These are phyloP conservation scores for Drosophila bunnanda DNA, from an alignment of 2,888 invertebrate species.

Conservation along the genomic window DNA sequence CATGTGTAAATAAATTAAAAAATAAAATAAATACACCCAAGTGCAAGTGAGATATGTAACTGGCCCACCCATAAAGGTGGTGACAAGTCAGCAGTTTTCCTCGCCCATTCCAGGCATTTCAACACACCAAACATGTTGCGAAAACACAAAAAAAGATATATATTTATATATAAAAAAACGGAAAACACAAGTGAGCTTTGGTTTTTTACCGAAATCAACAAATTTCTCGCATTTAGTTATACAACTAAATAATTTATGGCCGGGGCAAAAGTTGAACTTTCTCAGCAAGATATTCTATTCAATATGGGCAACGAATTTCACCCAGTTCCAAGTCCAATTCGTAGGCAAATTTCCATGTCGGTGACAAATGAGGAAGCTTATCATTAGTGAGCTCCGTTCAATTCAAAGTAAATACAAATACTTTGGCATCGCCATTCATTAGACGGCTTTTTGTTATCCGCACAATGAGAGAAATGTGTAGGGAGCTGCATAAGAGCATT, in stretches of 20 bases:
- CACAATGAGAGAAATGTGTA: slow-evolving; percentile 48
- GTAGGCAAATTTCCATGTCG: slow-evolving; percentile 53
- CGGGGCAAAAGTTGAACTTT: slow-evolving; percentile 58
- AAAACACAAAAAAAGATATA: slow-evolving; percentile 11
- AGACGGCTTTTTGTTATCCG: slow-evolving; percentile 54
- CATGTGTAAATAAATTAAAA: slow-evolving; percentile 32
- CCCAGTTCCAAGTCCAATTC: slow-evolving; percentile 38
- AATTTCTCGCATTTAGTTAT: slow-evolving; percentile 44
- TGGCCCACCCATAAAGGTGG: slow-evolving; percentile 41
- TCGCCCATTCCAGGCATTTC: slow-evolving; percentile 23
- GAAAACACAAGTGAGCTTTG: slow-evolving; percentile 11
- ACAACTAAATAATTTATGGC: slow-evolving; percentile 46
- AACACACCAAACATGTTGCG: slow-evolving; percentile 17
- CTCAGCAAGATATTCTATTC: slow-evolving; percentile 56
- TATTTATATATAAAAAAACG: slow-evolving; percentile 5
- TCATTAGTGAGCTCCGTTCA: slow-evolving; percentile 56
- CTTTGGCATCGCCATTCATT: slow-evolving; percentile 56
- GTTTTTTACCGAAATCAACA: not conserved
- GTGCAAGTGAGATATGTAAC: slow-evolving; percentile 37
- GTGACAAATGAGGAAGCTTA: slow-evolving; percentile 71
- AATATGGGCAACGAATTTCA: slow-evolving; percentile 61
- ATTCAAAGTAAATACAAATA: slow-evolving; percentile 54
- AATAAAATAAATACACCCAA: slow-evolving; percentile 14
- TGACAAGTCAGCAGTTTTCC: slow-evolving; percentile 55
- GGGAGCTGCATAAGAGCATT: slow-evolving; percentile 49